These are phyloP conservation scores for Molorchus minor DNA, from an alignment of 2,888 invertebrate genomes.

Conservation along the genomic window DNA sequence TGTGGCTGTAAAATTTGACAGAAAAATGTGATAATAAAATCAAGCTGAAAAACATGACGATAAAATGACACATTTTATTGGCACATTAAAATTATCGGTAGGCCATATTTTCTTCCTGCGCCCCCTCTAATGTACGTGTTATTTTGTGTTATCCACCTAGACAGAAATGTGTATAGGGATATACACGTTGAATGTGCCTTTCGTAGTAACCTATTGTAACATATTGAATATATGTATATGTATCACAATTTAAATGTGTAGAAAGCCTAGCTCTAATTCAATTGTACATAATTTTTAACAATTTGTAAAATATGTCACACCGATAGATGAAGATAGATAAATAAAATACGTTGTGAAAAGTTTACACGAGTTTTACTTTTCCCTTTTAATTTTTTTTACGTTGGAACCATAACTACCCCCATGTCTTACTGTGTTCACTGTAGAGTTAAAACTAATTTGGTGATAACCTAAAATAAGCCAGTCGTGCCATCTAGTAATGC, in stretches of 20 bases:
- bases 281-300: conserved; percentile 56
- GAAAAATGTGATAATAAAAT: too few relatives aligned
- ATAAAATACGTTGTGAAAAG: conserved; percentile 22
- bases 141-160: conserved; percentile 8
- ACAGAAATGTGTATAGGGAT: conserved; percentile 25
- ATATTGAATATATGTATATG: conserved; percentile 38
- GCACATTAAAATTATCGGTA: neutral
- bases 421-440: too few relatives aligned
- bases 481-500: too few relatives aligned
- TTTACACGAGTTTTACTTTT: neutral
- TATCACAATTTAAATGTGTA: conserved; percentile 43
- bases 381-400: neutral
- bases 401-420: too few relatives aligned
- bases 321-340: conserved; percentile 34
- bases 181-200: conserved; percentile 40
- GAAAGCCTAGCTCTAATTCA: conserved; percentile 41
- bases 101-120: conserved; percentile 9
- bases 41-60: neutral
- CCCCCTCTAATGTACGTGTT: conserved; percentile 6
- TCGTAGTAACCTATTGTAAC: conserved; percentile 37
- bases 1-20: too few relatives aligned
- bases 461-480: too few relatives aligned
- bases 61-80: neutral
- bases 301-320: conserved; percentile 52
- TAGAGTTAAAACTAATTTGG: too few relatives aligned